A percentile compares a stretch with the other conserved stretches of the same genome.
These are phyloP conservation scores for Synanthedon andrenaeformis DNA, from an alignment of 2,888 invertebrate genomes.

Conservation along the genomic window DNA sequence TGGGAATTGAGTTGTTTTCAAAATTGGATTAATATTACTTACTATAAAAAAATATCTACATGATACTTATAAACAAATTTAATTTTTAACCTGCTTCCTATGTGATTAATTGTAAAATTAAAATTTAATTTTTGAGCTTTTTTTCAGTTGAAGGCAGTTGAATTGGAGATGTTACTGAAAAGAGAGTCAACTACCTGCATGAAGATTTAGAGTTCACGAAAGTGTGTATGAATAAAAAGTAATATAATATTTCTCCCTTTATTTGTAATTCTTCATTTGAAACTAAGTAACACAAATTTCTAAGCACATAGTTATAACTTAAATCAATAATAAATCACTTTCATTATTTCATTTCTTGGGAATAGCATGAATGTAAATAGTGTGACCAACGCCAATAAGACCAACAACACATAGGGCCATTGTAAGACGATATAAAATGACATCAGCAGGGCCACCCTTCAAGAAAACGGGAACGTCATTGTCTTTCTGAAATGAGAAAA, in stretches of 20 bases:
- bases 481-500: slow-evolving; percentile 55
- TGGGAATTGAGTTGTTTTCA: too few relatives aligned
- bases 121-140: too few relatives aligned
- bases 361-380: slow-evolving; percentile 42
- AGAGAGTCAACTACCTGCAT: too few relatives aligned
- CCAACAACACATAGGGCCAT: slow-evolving; percentile 46
- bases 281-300: slow-evolving; percentile 25
- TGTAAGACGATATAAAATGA: slow-evolving; percentile 55
- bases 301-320: slow-evolving; percentile 33
- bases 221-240: too few relatives aligned
- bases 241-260: neutral
- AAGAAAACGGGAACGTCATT: slow-evolving; percentile 71
- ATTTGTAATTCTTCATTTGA: slow-evolving; percentile 1
- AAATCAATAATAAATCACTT: neutral
- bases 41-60: too few relatives aligned
- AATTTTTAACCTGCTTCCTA: too few relatives aligned
- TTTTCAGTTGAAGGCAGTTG: too few relatives aligned
- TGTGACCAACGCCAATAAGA: slow-evolving; percentile 43
- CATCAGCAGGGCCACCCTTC: slow-evolving; percentile 70
- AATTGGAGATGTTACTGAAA: too few relatives aligned
- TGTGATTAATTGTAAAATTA: too few relatives aligned
- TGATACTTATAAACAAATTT: too few relatives aligned
- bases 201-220: too few relatives aligned
- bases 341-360: slow-evolving; percentile 32
- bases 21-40: too few relatives aligned